These are phyloP conservation scores for Agrypnus murinus DNA, from an alignment of 2,888 invertebrate species.

Conservation along the genomic window DNA sequence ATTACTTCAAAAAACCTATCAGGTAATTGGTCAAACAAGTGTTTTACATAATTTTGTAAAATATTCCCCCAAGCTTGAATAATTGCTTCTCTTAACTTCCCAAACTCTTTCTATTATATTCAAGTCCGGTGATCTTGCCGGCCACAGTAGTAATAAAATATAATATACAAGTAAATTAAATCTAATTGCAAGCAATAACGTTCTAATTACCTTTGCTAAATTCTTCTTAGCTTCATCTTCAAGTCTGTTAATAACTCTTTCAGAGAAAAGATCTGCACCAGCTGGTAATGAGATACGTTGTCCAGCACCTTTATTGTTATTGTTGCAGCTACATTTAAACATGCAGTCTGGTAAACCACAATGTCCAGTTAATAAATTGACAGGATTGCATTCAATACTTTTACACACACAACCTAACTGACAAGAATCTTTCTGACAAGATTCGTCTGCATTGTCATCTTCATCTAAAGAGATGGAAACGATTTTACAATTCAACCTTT, in stretches of 20 bases:
- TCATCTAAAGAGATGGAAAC: slow-evolving; percentile 72
- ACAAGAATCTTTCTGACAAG: slow-evolving; percentile 76
- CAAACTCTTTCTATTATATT: no score
- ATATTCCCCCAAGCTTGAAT: no score
- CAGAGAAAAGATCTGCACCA: slow-evolving; percentile 64
- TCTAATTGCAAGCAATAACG: no score
- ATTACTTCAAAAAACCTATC: no score
- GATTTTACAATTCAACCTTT: slow-evolving; percentile 79
- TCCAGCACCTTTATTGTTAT: slow-evolving; percentile 54
- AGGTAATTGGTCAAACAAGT: no score
- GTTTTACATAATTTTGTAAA: no score
- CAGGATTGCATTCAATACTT: slow-evolving; percentile 72
- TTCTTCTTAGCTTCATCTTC: slow-evolving; percentile 73
- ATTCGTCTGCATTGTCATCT: slow-evolving; percentile 61
- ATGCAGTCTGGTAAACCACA: slow-evolving; percentile 78
- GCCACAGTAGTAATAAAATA: no score
- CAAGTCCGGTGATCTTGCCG: no score
- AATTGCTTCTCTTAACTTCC: no score
- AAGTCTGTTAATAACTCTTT: slow-evolving; percentile 66
- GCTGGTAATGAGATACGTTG: slow-evolving; percentile 61
- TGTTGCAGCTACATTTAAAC: slow-evolving; percentile 74
- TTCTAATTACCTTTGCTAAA: slow-evolving; percentile 74
- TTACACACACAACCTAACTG: slow-evolving; percentile 80
- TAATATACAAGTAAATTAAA: no score
- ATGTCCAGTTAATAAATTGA: slow-evolving; percentile 71